Conservation (phyloP, 2,888 invertebrate genomes). For the Hemicrepidius hirtus region DNA sequence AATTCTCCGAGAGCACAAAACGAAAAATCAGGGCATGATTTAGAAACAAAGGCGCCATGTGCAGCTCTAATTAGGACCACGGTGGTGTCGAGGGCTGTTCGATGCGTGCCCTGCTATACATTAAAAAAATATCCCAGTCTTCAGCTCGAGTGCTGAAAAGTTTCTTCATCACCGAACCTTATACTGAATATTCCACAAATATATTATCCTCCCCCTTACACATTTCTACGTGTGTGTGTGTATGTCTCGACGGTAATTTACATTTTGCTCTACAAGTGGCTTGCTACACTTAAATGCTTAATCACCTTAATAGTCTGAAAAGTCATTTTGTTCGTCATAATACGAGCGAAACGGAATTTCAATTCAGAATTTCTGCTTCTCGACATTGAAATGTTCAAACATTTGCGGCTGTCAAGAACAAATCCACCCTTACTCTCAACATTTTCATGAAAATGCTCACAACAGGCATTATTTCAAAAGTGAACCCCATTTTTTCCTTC, state of each 20-base stretch:
- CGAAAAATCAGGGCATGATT: conserved; percentile 55
- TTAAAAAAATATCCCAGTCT: conserved; percentile 50
- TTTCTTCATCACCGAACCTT: conserved; percentile 47
- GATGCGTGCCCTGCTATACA: conserved; percentile 51
- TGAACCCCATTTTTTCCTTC: too few species aligned
- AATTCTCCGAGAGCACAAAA: conserved; percentile 59
- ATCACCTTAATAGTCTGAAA: conserved; percentile 45
- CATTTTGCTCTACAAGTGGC: conserved; percentile 45
- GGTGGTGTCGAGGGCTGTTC: conserved; percentile 50
- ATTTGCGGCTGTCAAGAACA: neutral
- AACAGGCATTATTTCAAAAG: too few species aligned
- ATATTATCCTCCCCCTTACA: conserved; percentile 32
- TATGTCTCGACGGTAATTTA: conserved; percentile 42
- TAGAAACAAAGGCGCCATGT: conserved; percentile 54
- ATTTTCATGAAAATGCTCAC: too few species aligned
- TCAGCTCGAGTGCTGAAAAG: conserved; percentile 41
- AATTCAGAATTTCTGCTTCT: neutral
- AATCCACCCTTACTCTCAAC: too few species aligned
- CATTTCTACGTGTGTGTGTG: conserved; percentile 26
- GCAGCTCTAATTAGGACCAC: conserved; percentile 54
- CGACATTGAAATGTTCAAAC: too few species aligned
- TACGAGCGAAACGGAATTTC: conserved; percentile 1
- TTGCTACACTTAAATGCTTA: conserved; percentile 42
- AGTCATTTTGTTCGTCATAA: conserved; percentile 37
- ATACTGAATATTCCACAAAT: conserved; percentile 49